These are phyloP conservation scores for Brachyalestes nurse DNA, from an alignment of 2,797 vertebrate species.

Conservation along the genomic window DNA sequence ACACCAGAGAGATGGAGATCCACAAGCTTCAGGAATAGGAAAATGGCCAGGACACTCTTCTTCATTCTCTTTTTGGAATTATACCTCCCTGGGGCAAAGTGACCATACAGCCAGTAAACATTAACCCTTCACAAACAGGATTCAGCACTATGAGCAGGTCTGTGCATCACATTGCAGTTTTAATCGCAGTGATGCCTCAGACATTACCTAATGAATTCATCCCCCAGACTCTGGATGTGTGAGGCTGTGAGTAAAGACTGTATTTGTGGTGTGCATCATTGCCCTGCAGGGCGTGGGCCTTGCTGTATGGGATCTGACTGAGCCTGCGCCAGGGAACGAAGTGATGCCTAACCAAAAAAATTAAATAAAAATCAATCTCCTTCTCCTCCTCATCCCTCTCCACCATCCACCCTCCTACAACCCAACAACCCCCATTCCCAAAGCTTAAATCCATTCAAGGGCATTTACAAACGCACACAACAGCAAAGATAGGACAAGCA, in stretches of 20 bases:
- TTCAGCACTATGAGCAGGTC: too few species aligned
- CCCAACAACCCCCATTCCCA: not conserved
- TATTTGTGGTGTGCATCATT: constrained; percentile 15
- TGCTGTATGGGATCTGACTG: constrained; percentile 56
- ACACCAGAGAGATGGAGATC: not conserved
- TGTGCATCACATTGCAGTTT: too few species aligned
- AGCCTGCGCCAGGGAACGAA: constrained; percentile 73
- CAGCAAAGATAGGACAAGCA: not conserved
- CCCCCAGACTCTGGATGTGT: not conserved
- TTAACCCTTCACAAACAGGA: not conserved
- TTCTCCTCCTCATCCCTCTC: constrained; percentile 8
- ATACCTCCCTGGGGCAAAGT: not conserved
- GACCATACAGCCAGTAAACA: not conserved
- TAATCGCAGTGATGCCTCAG: not conserved
- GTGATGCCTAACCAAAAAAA: constrained; percentile 48
- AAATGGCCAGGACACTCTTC: not conserved
- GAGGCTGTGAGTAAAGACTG: not conserved
- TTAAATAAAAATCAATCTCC: constrained; percentile 37
- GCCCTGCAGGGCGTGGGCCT: constrained; percentile 82
- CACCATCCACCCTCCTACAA: not conserved
- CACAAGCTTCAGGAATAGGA: not conserved
- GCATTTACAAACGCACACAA: not conserved
- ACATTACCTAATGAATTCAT: not conserved
- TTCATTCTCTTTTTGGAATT: not conserved
- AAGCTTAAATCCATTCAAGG: not conserved